These are phyloP conservation scores for Meiosimyza platycephala DNA, from an alignment of 2,888 invertebrate genomes.

Conservation along the genomic window DNA sequence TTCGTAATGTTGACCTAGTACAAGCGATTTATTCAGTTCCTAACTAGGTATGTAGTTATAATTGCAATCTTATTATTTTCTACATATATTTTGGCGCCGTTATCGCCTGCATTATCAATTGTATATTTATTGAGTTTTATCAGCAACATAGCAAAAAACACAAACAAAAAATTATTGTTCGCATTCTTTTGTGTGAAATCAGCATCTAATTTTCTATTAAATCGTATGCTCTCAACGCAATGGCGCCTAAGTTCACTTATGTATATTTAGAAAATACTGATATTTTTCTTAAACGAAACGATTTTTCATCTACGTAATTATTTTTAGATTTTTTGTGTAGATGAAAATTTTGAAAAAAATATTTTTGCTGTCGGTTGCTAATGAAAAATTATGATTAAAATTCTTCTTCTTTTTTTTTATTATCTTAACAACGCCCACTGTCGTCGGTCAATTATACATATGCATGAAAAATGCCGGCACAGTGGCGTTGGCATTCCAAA, in stretches of 20 bases:
- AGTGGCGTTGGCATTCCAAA: neutral
- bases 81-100: neutral
- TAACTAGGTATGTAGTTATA: neutral
- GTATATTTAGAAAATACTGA: neutral
- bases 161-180: neutral
- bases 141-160: too few relatives aligned
- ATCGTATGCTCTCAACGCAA: neutral
- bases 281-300: neutral
- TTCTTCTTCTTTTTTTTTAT: neutral
- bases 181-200: neutral
- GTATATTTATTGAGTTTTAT: too few relatives aligned
- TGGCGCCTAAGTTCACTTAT: neutral
- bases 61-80: neutral
- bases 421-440: slow-evolving; percentile 18
- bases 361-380: too few relatives aligned
- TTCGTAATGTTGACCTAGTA: neutral
- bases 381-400: too few relatives aligned
- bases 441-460: neutral
- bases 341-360: too few relatives aligned
- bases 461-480: slow-evolving; percentile 11
- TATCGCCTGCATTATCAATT: too few relatives aligned
- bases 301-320: neutral
- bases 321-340: too few relatives aligned
- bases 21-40: neutral
- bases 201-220: slow-evolving; percentile 8